A percentile compares a stretch with the other conserved stretches of the same genome.
These are phyloP conservation scores for Parascotia fuliginaria DNA, from an alignment of 2,888 invertebrate genomes.

Conservation along the genomic window DNA sequence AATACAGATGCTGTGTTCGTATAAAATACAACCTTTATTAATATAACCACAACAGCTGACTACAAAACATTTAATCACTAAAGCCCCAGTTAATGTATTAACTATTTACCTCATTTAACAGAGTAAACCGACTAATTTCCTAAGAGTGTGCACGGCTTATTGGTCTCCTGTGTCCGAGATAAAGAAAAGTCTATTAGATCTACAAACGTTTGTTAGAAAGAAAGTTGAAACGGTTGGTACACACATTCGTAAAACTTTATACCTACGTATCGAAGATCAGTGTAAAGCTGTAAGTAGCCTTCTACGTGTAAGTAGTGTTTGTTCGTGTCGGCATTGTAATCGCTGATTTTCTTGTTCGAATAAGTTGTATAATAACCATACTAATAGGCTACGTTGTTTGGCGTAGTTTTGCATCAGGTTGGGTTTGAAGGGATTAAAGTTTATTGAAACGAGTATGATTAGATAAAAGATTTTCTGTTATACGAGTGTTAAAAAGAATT, in stretches of 20 bases:
- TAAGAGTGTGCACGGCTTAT: background rate
- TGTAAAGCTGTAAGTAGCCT: constrained; percentile 26
- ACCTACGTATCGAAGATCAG: constrained; percentile 30
- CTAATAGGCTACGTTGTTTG: too few species aligned
- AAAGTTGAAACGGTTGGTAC: too few species aligned
- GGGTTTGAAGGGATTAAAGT: background rate
- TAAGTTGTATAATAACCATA: background rate
- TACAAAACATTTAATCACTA: background rate
- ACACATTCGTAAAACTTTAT: constrained; percentile 34
- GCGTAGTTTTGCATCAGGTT: background rate
- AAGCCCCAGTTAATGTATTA: background rate
- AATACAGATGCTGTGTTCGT: too few species aligned
- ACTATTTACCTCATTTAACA: background rate
- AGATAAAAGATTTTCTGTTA: background rate
- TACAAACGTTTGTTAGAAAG: constrained; percentile 23
- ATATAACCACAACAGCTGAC: too few species aligned
- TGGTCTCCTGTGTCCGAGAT: background rate
- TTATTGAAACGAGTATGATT: too few species aligned
- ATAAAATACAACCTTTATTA: too few species aligned
- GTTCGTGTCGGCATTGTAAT: constrained; percentile 10
- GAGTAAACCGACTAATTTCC: background rate
- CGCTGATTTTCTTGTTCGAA: constrained; percentile 21
- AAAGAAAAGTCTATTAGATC: constrained; percentile 13
- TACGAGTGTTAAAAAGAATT: background rate
- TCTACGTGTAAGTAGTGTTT: constrained; percentile 17